These are phyloP conservation scores for Neosilurus hyrtlii DNA, from an alignment of 2,797 vertebrate genomes.

Conservation along the genomic window DNA sequence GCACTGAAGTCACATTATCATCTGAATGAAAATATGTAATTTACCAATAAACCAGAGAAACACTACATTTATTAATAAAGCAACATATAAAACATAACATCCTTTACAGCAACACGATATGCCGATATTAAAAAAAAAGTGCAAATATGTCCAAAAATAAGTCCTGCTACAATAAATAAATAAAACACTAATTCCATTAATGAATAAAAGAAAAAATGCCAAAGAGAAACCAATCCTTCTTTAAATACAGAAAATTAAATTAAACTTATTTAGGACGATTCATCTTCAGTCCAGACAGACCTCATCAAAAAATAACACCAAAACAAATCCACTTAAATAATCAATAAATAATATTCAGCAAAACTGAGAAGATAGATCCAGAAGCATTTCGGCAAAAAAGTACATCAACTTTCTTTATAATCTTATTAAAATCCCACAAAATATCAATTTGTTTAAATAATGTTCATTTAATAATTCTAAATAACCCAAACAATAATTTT, in stretches of 20 bases:
- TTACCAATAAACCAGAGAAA: not conserved
- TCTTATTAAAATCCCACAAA: not conserved
- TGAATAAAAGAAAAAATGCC: not conserved
- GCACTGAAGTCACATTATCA: not conserved
- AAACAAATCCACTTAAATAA: not conserved
- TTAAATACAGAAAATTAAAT: not conserved
- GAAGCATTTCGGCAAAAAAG: not conserved
- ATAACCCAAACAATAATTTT: not conserved
- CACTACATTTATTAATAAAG: not conserved
- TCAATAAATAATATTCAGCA: not conserved
- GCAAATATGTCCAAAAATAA: not conserved
- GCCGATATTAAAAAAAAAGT: not conserved
- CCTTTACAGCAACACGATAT: not conserved
- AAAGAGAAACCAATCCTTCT: not conserved
- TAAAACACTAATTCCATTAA: not conserved
- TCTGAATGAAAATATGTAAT: not conserved
- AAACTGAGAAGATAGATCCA: not conserved
- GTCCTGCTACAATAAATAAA: not conserved
- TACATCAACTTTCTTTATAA: not conserved
- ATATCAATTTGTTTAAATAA: not conserved
- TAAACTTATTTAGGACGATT: not conserved
- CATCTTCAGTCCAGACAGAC: not conserved
- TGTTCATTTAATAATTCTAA: not conserved
- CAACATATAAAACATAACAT: too few relatives aligned
- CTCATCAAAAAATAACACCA: not conserved